phyloP scores from a whole-genome alignment of 1,140 invertebrate species.

The Drosophila littoralis region DNA sequence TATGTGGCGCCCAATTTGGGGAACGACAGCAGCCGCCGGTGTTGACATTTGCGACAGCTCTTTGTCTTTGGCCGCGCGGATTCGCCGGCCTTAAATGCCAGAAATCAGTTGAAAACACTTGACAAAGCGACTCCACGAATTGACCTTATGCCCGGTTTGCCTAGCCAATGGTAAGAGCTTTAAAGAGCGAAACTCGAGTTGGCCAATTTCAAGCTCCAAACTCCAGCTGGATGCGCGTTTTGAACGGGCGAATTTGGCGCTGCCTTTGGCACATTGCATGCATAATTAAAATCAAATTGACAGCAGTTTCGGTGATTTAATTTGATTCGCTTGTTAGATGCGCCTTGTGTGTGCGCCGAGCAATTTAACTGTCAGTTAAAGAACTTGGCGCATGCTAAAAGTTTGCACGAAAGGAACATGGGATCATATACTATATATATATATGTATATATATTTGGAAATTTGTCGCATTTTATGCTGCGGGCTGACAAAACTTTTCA shows the following conservation, averaged over 20 bases:
- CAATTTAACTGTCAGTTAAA: conserved; percentile 27
- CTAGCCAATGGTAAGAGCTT: not conserved
- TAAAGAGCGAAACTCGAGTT: not conserved
- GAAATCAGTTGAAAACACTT: not conserved
- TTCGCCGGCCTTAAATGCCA: conserved; percentile 9
- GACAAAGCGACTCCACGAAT: not conserved
- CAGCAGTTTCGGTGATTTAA: conserved; percentile 52
- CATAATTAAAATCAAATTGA: conserved; percentile 70
- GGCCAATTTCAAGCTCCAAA: conserved; percentile 26
- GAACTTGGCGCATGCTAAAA: not conserved
- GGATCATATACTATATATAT: not conserved
- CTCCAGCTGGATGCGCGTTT: conserved; percentile 21
- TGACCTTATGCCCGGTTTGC: conserved; percentile 30
- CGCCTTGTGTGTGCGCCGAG: not conserved
- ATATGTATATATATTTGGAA: not conserved
- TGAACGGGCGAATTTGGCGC: conserved; percentile 19
- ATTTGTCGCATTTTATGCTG: not conserved
- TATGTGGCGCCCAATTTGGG: conserved; percentile 26
- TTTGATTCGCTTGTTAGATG: conserved; percentile 35
- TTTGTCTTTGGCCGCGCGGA: not conserved
- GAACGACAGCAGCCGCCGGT: not conserved
- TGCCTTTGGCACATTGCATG: conserved; percentile 36
- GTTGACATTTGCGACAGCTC: conserved; percentile 34
- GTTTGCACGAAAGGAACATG: not conserved
- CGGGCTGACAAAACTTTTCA: conserved; percentile 47